These are phyloP conservation scores for Helostoma temminkii DNA, from an alignment of 2,797 vertebrate genomes.

Conservation along the genomic window DNA sequence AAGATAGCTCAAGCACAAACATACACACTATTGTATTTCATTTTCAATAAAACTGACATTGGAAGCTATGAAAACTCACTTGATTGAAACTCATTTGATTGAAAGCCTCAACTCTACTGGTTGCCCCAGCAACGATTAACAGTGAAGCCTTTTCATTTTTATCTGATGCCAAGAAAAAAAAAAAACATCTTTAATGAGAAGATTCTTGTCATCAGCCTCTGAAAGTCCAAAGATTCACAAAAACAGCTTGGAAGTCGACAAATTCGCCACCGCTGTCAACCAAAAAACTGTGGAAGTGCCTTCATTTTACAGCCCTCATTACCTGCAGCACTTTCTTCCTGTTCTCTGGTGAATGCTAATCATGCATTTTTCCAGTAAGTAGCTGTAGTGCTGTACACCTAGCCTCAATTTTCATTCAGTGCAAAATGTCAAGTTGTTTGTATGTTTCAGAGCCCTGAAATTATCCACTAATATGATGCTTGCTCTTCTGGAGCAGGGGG, in stretches of 20 bases:
- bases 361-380: conserved; percentile 37
- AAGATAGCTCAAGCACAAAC: conserved; percentile 2
- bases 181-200: conserved; percentile 37
- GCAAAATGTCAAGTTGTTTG: conserved; percentile 77
- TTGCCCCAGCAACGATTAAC: conserved; percentile 26
- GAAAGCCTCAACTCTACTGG: conserved; percentile 14
- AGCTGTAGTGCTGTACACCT: conserved; percentile 19
- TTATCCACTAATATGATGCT: conserved; percentile 41
- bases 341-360: conserved; percentile 47
- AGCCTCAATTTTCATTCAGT: conserved; percentile 54
- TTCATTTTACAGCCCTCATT: conserved; percentile 36
- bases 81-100: conserved; percentile 49
- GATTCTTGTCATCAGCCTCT: conserved; percentile 35
- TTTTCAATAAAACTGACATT: conserved; percentile 36
- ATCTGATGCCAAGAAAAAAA: conserved; percentile 18
- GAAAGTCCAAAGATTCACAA: conserved; percentile 33
- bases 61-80: conserved; percentile 39
- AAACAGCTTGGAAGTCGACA: conserved; percentile 19
- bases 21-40: conserved; percentile 25
- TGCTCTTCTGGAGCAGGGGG: conserved; percentile 31
- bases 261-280: neutral
- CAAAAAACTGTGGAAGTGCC: conserved; percentile 8
- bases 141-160: conserved; percentile 21
- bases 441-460: conserved; percentile 55
- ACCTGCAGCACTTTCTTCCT: conserved; percentile 35